A percentile compares a stretch with the other conserved stretches of the same genome.
Evolutionary conservation across 2,113 vertebrate genomes (phyloP).

Genomic region (Tamias sibiricus): DNA sequence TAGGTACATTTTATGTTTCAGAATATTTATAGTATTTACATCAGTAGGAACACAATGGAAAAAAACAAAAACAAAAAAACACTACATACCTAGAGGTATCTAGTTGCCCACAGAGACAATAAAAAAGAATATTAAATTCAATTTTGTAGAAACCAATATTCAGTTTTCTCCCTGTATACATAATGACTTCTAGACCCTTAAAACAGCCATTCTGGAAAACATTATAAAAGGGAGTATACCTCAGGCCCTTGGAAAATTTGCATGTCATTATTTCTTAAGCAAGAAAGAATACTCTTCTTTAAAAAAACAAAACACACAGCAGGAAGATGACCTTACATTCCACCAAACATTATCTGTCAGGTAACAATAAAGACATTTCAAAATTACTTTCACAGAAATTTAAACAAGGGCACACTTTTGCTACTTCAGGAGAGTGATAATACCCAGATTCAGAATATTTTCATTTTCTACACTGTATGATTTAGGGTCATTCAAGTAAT

Average conservation of each 20-base stretch:
- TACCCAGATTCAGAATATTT: conserved; percentile 2
- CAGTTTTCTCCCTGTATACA: not conserved
- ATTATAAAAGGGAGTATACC: not conserved
- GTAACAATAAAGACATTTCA: not conserved
- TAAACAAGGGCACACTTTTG: not conserved
- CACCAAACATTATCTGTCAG: not conserved
- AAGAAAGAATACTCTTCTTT: no score
- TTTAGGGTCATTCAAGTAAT: not conserved
- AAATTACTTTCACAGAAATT: conserved; percentile 4
- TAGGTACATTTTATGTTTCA: not conserved
- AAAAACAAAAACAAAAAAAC: no score
- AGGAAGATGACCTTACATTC: not conserved
- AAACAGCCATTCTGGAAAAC: conserved; percentile 29
- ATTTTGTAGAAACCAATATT: conserved; percentile 6
- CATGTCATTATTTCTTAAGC: not conserved
- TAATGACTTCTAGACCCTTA: not conserved
- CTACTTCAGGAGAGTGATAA: not conserved
- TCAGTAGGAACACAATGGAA: conserved; percentile 25
- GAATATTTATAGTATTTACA: not conserved
- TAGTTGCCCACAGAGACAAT: not conserved
- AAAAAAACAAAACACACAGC: no score
- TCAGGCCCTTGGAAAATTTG: not conserved
- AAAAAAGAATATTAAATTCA: conserved; percentile 23
- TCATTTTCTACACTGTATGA: not conserved
- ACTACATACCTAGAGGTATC: not conserved